Percentiles rank a stretch among this genome's conserved stretches.
These are phyloP conservation scores for Pyralis farinalis DNA, from an alignment of 2,888 invertebrate genomes.

Conservation along the genomic window DNA sequence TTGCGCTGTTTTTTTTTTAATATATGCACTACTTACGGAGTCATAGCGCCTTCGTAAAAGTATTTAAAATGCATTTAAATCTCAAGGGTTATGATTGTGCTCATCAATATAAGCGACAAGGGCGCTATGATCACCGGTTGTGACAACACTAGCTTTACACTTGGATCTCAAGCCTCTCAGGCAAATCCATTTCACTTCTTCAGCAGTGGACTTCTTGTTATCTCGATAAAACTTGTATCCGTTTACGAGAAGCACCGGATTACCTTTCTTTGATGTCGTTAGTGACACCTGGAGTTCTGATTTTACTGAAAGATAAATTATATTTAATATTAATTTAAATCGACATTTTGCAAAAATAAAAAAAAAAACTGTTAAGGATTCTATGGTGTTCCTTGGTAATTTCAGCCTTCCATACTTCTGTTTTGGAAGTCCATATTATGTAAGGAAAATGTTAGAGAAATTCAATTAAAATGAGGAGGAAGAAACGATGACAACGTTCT, in stretches of 20 bases:
- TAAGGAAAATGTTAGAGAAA: too few species aligned
- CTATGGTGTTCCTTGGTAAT: too few species aligned
- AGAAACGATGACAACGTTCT: too few species aligned
- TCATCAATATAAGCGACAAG: slow-evolving; percentile 7
- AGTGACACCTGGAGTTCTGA: neutral
- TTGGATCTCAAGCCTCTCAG: slow-evolving; percentile 5
- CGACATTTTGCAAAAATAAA: neutral
- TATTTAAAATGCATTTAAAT: neutral
- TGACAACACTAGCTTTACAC: slow-evolving; percentile 3
- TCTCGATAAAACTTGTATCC: slow-evolving; percentile 34
- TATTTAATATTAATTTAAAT: neutral
- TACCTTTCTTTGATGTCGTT: slow-evolving; percentile 26
- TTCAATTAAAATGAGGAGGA: too few species aligned
- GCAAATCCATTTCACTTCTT: slow-evolving; percentile 29
- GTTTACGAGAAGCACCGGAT: slow-evolving; percentile 27
- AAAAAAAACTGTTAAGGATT: too few species aligned
- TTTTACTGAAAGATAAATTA: neutral
- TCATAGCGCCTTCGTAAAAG: too few species aligned
- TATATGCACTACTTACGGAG: too few species aligned
- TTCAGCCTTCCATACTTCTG: too few species aligned
- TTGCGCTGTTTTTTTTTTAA: too few species aligned
- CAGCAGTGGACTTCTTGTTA: slow-evolving; percentile 7
- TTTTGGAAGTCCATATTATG: too few species aligned
- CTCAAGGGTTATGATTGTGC: slow-evolving; percentile 3
- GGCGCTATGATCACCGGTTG: neutral